phyloP scores from a whole-genome alignment of 1,140 invertebrate species.

The Philopotamus ludificatus region DNA sequence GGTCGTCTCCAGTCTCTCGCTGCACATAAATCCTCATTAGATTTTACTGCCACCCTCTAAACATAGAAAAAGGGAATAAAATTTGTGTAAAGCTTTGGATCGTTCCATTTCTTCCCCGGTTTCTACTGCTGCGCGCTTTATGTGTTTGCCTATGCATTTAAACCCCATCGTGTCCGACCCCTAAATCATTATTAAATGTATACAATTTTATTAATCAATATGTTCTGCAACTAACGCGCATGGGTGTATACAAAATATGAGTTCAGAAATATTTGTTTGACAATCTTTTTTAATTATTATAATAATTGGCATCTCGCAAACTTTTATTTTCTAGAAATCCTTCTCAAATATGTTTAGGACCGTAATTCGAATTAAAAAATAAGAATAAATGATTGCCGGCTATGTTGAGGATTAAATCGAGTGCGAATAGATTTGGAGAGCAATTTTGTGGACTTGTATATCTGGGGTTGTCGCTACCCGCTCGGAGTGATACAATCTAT shows the following conservation, averaged over 20 bases:
- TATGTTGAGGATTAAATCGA: background rate
- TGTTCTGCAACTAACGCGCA: too few relatives aligned
- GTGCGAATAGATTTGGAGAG: slow-evolving; percentile 27
- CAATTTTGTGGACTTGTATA: slow-evolving; percentile 22
- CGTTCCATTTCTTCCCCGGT: slow-evolving; percentile 14
- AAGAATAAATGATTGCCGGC: too few relatives aligned
- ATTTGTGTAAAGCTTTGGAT: slow-evolving; percentile 39
- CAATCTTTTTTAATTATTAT: too few relatives aligned
- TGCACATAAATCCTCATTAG: slow-evolving; percentile 40
- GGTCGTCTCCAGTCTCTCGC: slow-evolving; percentile 12
- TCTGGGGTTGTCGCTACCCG: slow-evolving; percentile 30
- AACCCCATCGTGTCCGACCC: too few relatives aligned
- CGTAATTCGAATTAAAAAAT: too few relatives aligned
- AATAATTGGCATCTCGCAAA: too few relatives aligned
- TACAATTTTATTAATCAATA: too few relatives aligned
- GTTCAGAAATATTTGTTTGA: background rate
- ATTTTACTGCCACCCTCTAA: slow-evolving; percentile 35
- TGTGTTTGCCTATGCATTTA: slow-evolving; percentile 24
- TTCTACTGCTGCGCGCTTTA: slow-evolving; percentile 22
- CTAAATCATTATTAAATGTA: slow-evolving; percentile 9
- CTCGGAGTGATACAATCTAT: slow-evolving; percentile 31
- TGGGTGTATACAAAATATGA: too few relatives aligned
- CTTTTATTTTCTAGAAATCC: too few relatives aligned
- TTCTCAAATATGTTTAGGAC: too few relatives aligned
- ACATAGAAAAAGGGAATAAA: slow-evolving; percentile 37